These are phyloP conservation scores for Geotrupes spiniger DNA, from an alignment of 2,888 invertebrate species.

Conservation along the genomic window DNA sequence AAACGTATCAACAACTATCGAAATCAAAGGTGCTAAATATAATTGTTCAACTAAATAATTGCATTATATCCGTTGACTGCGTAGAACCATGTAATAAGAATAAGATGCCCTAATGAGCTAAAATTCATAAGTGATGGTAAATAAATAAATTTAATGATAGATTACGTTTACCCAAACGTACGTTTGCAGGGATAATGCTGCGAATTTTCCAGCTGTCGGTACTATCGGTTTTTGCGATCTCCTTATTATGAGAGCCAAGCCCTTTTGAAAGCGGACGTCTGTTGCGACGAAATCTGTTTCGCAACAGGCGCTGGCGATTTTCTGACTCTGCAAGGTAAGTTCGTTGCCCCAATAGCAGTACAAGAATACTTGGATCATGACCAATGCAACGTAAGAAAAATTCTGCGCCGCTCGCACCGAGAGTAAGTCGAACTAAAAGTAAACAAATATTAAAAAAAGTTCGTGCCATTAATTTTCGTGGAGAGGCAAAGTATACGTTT, in stretches of 20 bases:
- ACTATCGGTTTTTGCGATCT: conserved; percentile 20
- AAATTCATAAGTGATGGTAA: not conserved
- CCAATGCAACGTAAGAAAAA: conserved; percentile 17
- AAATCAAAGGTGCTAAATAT: no score
- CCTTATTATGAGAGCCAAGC: conserved; percentile 14
- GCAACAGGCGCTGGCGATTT: conserved; percentile 17
- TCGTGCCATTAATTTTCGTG: no score
- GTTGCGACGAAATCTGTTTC: conserved; percentile 15
- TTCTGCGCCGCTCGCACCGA: conserved; percentile 18
- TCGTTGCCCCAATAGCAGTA: conserved; percentile 22
- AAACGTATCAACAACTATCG: no score
- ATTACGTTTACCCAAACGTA: conserved; percentile 12
- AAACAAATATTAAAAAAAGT: not conserved
- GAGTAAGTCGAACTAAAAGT: conserved; percentile 15
- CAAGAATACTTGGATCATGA: conserved; percentile 16
- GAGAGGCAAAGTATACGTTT: no score
- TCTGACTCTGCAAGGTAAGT: conserved; percentile 16
- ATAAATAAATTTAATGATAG: not conserved
- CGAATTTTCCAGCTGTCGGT: conserved; percentile 20
- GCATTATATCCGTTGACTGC: no score
- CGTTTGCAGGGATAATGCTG: conserved; percentile 13
- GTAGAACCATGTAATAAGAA: conserved; percentile 13
- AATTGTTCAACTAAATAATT: no score
- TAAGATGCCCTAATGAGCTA: conserved; percentile 13
- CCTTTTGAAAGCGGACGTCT: conserved; percentile 16